Evolutionary conservation across 2,797 vertebrate genomes (phyloP).

Genomic region (Eospalax fontanierii): DNA sequence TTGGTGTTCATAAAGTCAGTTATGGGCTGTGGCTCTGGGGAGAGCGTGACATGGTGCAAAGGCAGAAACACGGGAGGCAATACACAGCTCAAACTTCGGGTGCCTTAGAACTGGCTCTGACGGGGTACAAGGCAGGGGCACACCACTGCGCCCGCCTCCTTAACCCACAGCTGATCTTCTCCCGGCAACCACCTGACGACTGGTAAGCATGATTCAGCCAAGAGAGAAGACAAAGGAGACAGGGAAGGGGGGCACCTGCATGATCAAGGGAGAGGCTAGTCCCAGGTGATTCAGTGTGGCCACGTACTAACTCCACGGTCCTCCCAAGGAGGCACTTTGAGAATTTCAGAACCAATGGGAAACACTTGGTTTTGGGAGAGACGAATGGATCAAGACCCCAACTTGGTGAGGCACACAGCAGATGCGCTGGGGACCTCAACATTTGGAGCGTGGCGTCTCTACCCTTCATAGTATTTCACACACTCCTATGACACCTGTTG

Average conservation of each 20-base stretch:
- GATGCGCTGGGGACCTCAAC: too few species aligned
- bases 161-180: not conserved
- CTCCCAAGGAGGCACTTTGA: not conserved
- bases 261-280: too few species aligned
- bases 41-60: not conserved
- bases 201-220: too few species aligned
- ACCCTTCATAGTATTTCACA: not conserved
- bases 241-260: too few species aligned
- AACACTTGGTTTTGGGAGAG: not conserved
- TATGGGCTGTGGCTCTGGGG: not conserved
- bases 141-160: not conserved
- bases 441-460: fast-evolving
- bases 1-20: not conserved
- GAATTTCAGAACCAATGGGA: not conserved
- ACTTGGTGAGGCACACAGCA: not conserved
- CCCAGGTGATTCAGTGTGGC: not conserved
- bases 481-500: not conserved
- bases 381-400: not conserved
- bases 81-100: too few species aligned
- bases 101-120: not conserved
- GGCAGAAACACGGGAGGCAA: not conserved
- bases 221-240: not conserved
- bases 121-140: not conserved
- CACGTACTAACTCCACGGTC: not conserved
- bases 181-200: not conserved